Base-by-base conservation (phyloP, 2,797 vertebrate species). In the Sebastes aleutianus region DNA sequence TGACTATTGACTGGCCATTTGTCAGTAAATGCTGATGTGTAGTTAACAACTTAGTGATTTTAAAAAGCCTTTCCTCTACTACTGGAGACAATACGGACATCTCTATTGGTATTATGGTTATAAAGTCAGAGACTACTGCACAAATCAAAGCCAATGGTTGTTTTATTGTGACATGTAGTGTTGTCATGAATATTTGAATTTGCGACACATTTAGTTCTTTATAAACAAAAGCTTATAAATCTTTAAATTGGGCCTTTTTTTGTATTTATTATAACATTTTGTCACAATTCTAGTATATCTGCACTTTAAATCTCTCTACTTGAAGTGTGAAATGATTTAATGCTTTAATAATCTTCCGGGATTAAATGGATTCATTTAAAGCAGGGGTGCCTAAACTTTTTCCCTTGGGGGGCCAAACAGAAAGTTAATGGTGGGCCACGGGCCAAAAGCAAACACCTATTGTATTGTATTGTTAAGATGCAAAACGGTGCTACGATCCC, bases 1-100 rank as follows among this genome's bases (percentile, higher is more conserved):
- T 64, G 74, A 74, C 79, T 70, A 69, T 73, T 64, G 77, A 88
- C 59, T n/a, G 14, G 64, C 43, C 6, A 64, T 54, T 54, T 54
- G 20, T 54, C 50, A 54, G 50, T 78, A 75, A 80, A 72, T 50
- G 79, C 65, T 73, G 53, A 57, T 62, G 54, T 78, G 29, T 8
- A 10, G 36, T 14, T 14, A 76, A 61, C 67, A 78, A 27, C 8
- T 43, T 32, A 36, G 58, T 32, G 26, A 74, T 58, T 24, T n/a
- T 76, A 78, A 80, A 82, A 63, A 69, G n/a, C 61, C 8, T 67
- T 72, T 64, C 22, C 67, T 62, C 50, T 36, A 29, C 57, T 26
- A 9, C 14, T 26, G 34, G 5, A 64, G 34, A 72, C 61, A 9
- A 73, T n/a, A 18, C 8, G 56, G 26, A 54, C 32, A 43, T 58